These are phyloP conservation scores for Tetranychus cinnabarinus DNA, from an alignment of 1,140 invertebrate species.

Conservation along the genomic window DNA sequence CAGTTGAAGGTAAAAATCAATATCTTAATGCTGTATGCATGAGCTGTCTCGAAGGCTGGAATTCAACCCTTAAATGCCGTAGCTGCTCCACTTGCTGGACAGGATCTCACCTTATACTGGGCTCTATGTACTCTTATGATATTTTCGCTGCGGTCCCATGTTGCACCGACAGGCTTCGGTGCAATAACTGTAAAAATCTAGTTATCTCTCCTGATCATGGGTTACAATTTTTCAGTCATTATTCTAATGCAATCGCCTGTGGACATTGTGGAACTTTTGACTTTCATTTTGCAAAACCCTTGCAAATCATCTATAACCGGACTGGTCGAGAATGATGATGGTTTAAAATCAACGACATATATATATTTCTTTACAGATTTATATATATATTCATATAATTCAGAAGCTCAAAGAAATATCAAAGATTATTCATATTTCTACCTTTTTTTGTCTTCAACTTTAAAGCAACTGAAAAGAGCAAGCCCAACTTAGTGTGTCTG, in stretches of 20 bases:
- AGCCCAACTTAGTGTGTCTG: too few species aligned
- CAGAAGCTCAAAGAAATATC: too few species aligned
- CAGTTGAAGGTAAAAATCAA: slow-evolving; percentile 41
- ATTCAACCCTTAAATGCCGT: slow-evolving; percentile 41
- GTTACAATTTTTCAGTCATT: slow-evolving; percentile 79
- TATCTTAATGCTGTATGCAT: slow-evolving; percentile 82
- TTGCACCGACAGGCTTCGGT: slow-evolving; percentile 72
- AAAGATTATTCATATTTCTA: too few species aligned
- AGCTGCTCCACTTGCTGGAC: slow-evolving; percentile 71
- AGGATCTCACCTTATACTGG: slow-evolving; percentile 68
- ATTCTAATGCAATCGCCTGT: slow-evolving; percentile 71
- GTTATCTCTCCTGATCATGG: slow-evolving; percentile 53
- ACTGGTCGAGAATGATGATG: background rate
- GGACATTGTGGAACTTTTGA: slow-evolving; percentile 68
- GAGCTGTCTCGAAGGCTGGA: slow-evolving; percentile 55
- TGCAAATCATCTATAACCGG: slow-evolving; percentile 18
- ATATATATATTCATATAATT: too few species aligned
- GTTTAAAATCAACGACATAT: too few species aligned
- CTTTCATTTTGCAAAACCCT: slow-evolving; percentile 77
- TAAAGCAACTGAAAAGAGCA: too few species aligned
- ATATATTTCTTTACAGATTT: too few species aligned
- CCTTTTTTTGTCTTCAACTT: too few species aligned
- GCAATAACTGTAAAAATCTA: slow-evolving; percentile 63
- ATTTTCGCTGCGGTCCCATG: slow-evolving; percentile 90
- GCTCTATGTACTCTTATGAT: slow-evolving; percentile 93